A percentile compares a stretch with the other conserved stretches of the same genome.
These are phyloP conservation scores for Polylopha cassiicola DNA, from an alignment of 2,888 invertebrate species.

Conservation along the genomic window DNA sequence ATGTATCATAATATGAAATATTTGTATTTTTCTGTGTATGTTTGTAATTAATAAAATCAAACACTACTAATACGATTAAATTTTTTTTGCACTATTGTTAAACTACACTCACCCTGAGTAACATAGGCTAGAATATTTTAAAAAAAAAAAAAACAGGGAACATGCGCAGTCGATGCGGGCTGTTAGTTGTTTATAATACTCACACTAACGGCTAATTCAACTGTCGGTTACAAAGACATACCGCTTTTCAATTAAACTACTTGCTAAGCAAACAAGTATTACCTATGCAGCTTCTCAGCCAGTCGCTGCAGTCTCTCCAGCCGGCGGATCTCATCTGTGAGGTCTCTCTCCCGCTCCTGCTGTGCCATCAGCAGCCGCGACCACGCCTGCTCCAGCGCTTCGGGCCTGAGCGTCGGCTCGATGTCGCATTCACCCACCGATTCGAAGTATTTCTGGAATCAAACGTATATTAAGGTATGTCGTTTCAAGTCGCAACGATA, in stretches of 20 bases:
- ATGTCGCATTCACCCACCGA: slow-evolving; percentile 92
- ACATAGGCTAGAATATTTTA: too few relatives aligned
- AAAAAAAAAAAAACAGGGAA: too few relatives aligned
- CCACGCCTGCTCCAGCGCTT: slow-evolving; percentile 93
- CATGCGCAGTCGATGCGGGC: too few relatives aligned
- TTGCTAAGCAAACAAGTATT: too few relatives aligned
- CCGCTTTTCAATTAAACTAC: too few relatives aligned
- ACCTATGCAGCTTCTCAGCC: slow-evolving; percentile 92
- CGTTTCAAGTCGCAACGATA: background rate
- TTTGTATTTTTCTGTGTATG: too few relatives aligned
- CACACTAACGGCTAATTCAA: too few relatives aligned
- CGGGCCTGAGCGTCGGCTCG: slow-evolving; percentile 90
- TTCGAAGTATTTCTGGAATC: slow-evolving; percentile 86
- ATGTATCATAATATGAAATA: background rate
- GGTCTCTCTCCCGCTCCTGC: slow-evolving; percentile 93
- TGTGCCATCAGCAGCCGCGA: slow-evolving; percentile 90
- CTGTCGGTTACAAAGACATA: too few relatives aligned
- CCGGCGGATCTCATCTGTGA: slow-evolving; percentile 93
- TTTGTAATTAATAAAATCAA: background rate
- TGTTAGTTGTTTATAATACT: too few relatives aligned
- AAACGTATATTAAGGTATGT: slow-evolving; percentile 8
- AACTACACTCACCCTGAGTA: too few relatives aligned
- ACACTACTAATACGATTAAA: background rate
- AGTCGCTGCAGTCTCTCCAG: slow-evolving; percentile 93
- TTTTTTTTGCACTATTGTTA: background rate